Evolutionary conservation across 2,797 vertebrate species (phyloP), one percentile per base, ranked within the genome.

Genomic region (Falco concolor): DNA sequence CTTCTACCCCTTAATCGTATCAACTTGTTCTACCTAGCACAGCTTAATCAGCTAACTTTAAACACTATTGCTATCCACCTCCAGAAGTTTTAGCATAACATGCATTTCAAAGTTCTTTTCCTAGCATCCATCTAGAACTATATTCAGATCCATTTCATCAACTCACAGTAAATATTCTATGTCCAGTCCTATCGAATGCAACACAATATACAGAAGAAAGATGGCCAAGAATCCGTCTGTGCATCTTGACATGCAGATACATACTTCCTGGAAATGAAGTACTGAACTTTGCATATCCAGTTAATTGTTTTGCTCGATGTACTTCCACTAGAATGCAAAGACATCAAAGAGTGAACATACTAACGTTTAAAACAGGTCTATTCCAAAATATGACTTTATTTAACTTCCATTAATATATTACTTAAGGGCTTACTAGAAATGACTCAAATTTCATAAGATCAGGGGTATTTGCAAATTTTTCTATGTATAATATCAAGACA

Each of bases 131-230:
- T 7, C 52, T 47, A 67, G n/a, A 59, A 53, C 38, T 36, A 60
- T 8, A 65, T 40, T 75, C 67, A 90, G 22, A 82, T 54, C 10
- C 19, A 84, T 57, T 94, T 74, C 16, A 90, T 65, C 54, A 91
- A 98, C 99, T 99, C 97, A 99, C 99, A 95, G 99, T 99, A 96
- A 99, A 99, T 97, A 99, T 99, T 97, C 99, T 98, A 97, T 99
- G 99, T 96, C 99, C 99, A 34, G 99, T 99, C 95, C 99, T 99
- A 96, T 99, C 99, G 73, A 99, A 99, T 36, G 99, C 99, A 64
- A 99, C 99, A 97, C 99, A 99, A 97, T 99, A 99, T 45, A 99
- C 99, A 50, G 99, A 98, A 88, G 99, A 99, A 32, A 99, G 99
- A 96, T 99, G 99, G 89, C 99, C 99, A 56, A 99, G 98, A 97